Evolutionary conservation across 2,888 invertebrate species (phyloP).

Genomic region (Hoplodrina blanda): DNA sequence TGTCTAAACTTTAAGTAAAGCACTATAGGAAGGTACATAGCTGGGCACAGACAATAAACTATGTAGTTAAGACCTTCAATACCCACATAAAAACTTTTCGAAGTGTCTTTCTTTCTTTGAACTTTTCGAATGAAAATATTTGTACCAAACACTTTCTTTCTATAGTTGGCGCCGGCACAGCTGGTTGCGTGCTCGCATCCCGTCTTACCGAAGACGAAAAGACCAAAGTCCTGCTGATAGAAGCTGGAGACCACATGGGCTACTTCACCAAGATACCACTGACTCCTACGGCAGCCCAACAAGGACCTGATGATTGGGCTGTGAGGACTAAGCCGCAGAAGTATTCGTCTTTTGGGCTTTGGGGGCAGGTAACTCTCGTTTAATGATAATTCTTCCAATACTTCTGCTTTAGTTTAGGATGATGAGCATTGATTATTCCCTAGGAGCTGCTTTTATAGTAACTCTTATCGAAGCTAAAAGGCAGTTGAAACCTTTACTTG

Average conservation of each 20-base stretch:
- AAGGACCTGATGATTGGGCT: slow-evolving; percentile 92
- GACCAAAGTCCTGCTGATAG: slow-evolving; percentile 91
- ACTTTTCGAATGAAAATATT: background rate
- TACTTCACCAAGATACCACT: slow-evolving; percentile 92
- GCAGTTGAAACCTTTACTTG: too few relatives aligned
- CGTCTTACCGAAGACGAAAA: slow-evolving; percentile 91
- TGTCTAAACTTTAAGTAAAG: too few relatives aligned
- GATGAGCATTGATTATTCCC: too few relatives aligned
- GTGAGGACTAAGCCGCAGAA: slow-evolving; percentile 92
- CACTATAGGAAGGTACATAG: too few relatives aligned
- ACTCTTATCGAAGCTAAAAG: too few relatives aligned
- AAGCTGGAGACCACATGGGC: slow-evolving; percentile 93
- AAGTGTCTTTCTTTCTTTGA: too few relatives aligned
- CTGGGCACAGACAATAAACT: background rate
- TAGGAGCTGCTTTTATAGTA: too few relatives aligned
- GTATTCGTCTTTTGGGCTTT: slow-evolving; percentile 92
- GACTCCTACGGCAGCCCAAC: slow-evolving; percentile 92
- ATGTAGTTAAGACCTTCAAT: background rate
- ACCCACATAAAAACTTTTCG: too few relatives aligned
- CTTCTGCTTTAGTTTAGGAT: too few relatives aligned
- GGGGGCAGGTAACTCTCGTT: slow-evolving; percentile 87
- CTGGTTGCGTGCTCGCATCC: slow-evolving; percentile 93
- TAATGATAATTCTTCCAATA: too few relatives aligned
- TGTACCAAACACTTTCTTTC: background rate
- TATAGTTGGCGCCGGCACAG: slow-evolving; percentile 93